phyloP scores from a whole-genome alignment of 37 sponge, comb jelly and placozoan genomes.

The Beroe ovata region DNA sequence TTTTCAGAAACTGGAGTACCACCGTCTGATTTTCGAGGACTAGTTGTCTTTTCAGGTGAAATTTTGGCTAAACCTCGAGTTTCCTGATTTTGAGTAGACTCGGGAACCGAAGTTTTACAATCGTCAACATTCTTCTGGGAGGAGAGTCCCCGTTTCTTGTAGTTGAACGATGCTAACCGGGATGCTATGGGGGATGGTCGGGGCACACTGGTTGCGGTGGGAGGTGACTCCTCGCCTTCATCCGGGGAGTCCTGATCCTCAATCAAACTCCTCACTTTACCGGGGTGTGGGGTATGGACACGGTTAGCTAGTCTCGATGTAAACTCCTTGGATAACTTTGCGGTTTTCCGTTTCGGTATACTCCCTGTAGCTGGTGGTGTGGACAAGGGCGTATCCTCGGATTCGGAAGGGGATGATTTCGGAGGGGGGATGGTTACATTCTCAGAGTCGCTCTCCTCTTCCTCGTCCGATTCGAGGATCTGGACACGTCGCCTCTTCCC shows the following conservation, averaged over 20 bases:
- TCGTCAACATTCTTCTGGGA: not conserved
- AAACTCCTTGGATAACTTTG: conserved; percentile 52
- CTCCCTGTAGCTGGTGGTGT: not conserved
- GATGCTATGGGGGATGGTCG: conserved; percentile 41
- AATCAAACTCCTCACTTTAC: not conserved
- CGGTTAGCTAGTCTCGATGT: conserved; percentile 1
- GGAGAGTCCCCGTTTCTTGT: not conserved
- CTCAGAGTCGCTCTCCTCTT: not conserved
- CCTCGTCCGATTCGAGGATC: conserved; percentile 36
- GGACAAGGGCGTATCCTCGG: not conserved
- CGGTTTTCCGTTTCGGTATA: conserved; percentile 42
- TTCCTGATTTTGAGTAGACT: not conserved
- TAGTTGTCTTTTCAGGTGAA: not conserved
- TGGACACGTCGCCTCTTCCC: conserved; percentile 32
- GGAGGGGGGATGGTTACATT: not conserved
- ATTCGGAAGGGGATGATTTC: not conserved
- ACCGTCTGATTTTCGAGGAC: not conserved
- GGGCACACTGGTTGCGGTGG: not conserved
- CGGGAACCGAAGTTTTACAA: not conserved
- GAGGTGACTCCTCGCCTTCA: not conserved
- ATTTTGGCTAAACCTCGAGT: not conserved
- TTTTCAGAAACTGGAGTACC: not conserved
- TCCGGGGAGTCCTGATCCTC: not conserved
- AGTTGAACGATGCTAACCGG: not conserved
- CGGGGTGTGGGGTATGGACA: conserved; percentile 11